Conservation (phyloP, 2,888 invertebrate genomes). For the Spilarctia lutea region DNA sequence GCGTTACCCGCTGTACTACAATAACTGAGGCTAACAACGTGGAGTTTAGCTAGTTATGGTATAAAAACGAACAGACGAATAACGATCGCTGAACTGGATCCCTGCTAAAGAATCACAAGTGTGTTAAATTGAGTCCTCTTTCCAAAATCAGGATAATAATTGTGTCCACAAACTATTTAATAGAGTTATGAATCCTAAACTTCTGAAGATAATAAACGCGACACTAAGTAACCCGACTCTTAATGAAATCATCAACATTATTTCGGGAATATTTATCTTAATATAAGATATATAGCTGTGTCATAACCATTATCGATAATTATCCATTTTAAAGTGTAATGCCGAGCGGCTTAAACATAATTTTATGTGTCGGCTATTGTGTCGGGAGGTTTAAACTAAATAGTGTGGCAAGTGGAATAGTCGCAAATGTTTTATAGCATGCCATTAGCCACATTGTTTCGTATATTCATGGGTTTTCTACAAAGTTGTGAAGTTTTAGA, state of each 20-base stretch:
- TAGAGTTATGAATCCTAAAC: neutral
- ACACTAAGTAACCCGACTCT: neutral
- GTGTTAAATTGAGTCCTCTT: too few relatives aligned
- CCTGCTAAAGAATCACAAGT: too few relatives aligned
- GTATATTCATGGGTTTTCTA: slow-evolving; percentile 17
- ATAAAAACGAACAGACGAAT: too few relatives aligned
- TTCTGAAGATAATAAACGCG: neutral
- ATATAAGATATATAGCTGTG: slow-evolving; percentile 4
- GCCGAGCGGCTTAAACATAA: slow-evolving; percentile 21
- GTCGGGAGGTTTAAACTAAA: slow-evolving; percentile 17
- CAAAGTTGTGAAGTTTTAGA: slow-evolving; percentile 11
- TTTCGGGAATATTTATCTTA: neutral
- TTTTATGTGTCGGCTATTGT: slow-evolving; percentile 12
- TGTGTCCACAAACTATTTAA: neutral
- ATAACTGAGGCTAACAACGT: too few relatives aligned
- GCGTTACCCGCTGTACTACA: too few relatives aligned
- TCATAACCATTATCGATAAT: slow-evolving; percentile 15
- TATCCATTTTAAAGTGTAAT: slow-evolving; percentile 9
- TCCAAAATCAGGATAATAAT: too few relatives aligned
- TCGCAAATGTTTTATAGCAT: slow-evolving; percentile 33
- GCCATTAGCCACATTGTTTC: slow-evolving; percentile 42
- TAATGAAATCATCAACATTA: slow-evolving; percentile 9
- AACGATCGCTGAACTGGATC: too few relatives aligned
- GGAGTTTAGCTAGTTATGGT: too few relatives aligned
- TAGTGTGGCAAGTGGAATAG: slow-evolving; percentile 21